Conservation (phyloP, 2,797 vertebrate species). For the Mallotus villosus region DNA sequence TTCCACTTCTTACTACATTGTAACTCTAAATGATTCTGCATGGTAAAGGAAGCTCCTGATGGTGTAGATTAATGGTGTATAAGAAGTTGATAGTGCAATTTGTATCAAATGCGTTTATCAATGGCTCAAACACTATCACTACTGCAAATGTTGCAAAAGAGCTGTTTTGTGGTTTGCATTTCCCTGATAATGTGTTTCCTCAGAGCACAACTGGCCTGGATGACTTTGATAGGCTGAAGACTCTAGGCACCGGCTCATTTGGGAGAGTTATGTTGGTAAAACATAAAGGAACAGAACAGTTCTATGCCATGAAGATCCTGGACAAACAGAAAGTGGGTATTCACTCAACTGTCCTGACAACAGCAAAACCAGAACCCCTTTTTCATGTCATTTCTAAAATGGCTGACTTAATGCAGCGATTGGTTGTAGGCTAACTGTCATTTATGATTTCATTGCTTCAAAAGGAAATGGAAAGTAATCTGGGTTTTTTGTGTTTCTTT, state of each 20-base stretch:
- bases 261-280: constrained; percentile 98
- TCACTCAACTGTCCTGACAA: neutral
- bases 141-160: constrained; percentile 7
- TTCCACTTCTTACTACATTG: neutral
- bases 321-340: constrained; percentile 96
- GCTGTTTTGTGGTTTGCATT: constrained; percentile 7
- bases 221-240: constrained; percentile 97
- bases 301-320: constrained; percentile 99
- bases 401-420: neutral
- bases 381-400: neutral
- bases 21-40: neutral
- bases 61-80: constrained; percentile 6
- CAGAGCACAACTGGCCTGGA: constrained; percentile 95
- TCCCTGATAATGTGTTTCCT: constrained; percentile 39
- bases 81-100: constrained; percentile 20
- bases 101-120: neutral
- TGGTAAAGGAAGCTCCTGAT: neutral
- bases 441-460: neutral
- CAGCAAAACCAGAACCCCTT: neutral
- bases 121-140: constrained; percentile 1
- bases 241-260: constrained; percentile 97
- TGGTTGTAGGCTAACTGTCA: neutral
- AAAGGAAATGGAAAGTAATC: constrained; percentile 58
- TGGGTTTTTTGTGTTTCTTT: constrained; percentile 31
- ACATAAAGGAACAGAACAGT: constrained; percentile 94